These are phyloP conservation scores for Uropetala carovei DNA, from an alignment of 2,888 invertebrate species.

Conservation along the genomic window DNA sequence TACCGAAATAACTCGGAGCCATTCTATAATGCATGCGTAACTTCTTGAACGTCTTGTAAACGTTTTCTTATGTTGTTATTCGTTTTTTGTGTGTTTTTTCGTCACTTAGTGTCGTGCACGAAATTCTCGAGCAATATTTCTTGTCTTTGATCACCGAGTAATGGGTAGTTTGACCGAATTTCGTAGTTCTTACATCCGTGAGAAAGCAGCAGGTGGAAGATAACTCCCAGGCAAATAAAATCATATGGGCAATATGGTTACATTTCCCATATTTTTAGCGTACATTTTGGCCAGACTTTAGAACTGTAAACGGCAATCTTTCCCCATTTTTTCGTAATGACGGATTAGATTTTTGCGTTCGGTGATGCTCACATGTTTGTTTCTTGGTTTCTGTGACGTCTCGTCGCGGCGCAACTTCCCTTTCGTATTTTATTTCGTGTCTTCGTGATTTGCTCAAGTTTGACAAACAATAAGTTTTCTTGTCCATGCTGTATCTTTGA, in stretches of 20 bases:
- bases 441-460: too few species aligned
- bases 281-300: neutral
- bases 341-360: too few species aligned
- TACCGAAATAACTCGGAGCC: neutral
- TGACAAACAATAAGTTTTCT: too few species aligned
- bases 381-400: too few species aligned
- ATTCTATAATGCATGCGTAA: neutral
- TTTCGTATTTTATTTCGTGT: too few species aligned
- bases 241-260: neutral
- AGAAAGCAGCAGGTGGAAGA: neutral
- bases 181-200: conserved; percentile 1
- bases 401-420: too few species aligned
- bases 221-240: neutral
- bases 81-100: neutral
- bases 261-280: neutral
- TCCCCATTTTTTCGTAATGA: neutral
- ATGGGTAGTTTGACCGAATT: neutral
- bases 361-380: too few species aligned
- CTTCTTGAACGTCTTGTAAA: neutral
- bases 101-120: neutral
- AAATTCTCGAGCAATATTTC: neutral
- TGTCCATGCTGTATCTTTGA: too few species aligned
- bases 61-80: neutral
- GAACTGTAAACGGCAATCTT: neutral
- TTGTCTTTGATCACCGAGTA: neutral